phyloP scores from a whole-genome alignment of 2,113 vertebrate genomes.

The Sterrhoptilus dennistouni region DNA sequence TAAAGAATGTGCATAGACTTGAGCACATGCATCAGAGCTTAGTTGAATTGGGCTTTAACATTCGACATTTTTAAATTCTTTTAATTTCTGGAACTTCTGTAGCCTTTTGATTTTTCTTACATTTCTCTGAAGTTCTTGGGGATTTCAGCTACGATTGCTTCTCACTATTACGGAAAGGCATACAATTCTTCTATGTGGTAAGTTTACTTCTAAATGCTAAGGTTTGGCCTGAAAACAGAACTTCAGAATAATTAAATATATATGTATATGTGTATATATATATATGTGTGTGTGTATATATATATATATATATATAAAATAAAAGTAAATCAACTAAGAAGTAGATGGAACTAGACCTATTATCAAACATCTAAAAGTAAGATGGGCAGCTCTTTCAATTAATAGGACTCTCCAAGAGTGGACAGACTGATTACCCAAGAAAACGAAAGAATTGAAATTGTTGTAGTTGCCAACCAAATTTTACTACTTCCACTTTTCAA shows the following conservation, averaged over 20 bases:
- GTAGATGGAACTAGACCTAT: background rate
- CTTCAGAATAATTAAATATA: background rate
- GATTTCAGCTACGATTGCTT: background rate
- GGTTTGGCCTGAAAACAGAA: background rate
- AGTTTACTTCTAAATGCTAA: background rate
- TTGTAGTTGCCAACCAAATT: background rate
- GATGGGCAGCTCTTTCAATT: background rate
- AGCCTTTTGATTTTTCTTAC: background rate
- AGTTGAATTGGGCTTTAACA: background rate
- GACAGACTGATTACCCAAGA: background rate
- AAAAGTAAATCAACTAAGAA: background rate
- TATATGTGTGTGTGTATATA: too few species aligned
- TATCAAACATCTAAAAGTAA: background rate
- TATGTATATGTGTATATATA: too few species aligned
- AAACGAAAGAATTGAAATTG: background rate
- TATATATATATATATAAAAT: background rate
- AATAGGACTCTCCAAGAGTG: background rate
- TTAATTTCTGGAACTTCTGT: background rate
- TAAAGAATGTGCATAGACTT: slow-evolving; percentile 1
- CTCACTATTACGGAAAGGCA: background rate
- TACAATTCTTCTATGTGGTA: background rate
- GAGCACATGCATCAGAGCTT: background rate
- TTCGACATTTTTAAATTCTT: background rate
- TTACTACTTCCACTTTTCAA: background rate
- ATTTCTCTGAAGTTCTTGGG: background rate